Evolutionary conservation across 2,888 invertebrate species (phyloP).

Genomic region (Phragmatobia fuliginosa): DNA sequence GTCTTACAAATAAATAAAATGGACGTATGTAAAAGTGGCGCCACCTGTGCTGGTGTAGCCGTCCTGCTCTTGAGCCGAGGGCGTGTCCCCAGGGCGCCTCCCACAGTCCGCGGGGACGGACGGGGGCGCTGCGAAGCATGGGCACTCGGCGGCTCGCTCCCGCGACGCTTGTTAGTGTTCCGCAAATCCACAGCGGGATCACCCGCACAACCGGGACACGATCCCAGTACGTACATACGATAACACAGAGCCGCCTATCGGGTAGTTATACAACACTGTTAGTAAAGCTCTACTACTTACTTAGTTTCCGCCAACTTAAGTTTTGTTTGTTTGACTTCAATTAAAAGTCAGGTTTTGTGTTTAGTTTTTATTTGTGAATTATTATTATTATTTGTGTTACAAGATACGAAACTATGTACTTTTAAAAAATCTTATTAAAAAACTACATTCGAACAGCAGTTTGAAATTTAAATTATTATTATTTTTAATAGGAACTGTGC

Average conservation of each 20-base stretch:
- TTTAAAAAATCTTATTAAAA: conserved; percentile 14
- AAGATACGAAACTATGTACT: conserved; percentile 15
- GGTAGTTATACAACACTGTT: conserved; percentile 59
- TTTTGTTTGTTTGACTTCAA: conserved; percentile 26
- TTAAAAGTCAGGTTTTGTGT: conserved; percentile 25
- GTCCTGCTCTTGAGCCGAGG: conserved; percentile 86
- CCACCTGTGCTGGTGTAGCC: conserved; percentile 74
- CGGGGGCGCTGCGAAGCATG: conserved; percentile 85
- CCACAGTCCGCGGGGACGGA: conserved; percentile 85
- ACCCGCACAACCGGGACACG: conserved; percentile 84
- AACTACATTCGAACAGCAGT: neutral
- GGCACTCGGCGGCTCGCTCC: conserved; percentile 83
- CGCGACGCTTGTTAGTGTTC: conserved; percentile 87
- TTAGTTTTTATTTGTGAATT: conserved; percentile 33
- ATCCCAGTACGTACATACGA: conserved; percentile 83
- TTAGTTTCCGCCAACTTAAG: conserved; percentile 30
- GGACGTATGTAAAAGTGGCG: conserved; percentile 69
- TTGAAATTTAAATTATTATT: neutral
- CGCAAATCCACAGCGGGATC: conserved; percentile 87
- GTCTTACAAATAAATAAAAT: conserved; percentile 44
- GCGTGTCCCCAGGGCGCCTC: conserved; percentile 86
- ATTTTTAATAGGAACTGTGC: conserved; percentile 26
- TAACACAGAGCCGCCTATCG: conserved; percentile 80
- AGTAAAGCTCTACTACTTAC: conserved; percentile 30
- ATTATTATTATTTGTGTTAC: conserved; percentile 28